These are phyloP conservation scores for Thera obeliscata DNA, from an alignment of 2,888 invertebrate genomes.

Conservation along the genomic window DNA sequence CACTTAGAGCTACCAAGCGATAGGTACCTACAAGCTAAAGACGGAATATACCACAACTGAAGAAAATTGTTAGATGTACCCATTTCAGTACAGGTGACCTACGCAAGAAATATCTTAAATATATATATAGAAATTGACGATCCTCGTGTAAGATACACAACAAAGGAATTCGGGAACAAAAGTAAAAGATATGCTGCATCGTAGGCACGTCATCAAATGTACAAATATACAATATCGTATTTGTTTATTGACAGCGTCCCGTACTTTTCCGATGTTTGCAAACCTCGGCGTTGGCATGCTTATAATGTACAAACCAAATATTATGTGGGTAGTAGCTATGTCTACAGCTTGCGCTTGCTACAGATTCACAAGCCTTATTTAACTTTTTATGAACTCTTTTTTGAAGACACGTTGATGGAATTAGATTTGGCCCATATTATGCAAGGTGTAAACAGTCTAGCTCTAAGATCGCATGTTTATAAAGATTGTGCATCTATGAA, in stretches of 20 bases:
- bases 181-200: constrained; percentile 33
- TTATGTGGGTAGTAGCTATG: constrained; percentile 33
- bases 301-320: constrained; percentile 72
- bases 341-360: constrained; percentile 53
- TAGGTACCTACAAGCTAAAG: too few relatives aligned
- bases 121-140: constrained; percentile 13
- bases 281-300: constrained; percentile 57
- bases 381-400: background rate
- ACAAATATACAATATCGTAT: constrained; percentile 3
- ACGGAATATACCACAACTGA: too few relatives aligned
- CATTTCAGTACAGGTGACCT: too few relatives aligned
- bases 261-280: constrained; percentile 81
- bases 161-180: constrained; percentile 34
- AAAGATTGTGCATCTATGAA: too few relatives aligned
- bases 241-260: constrained; percentile 38
- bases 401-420: too few relatives aligned
- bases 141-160: constrained; percentile 28
- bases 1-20: too few relatives aligned
- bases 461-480: too few relatives aligned
- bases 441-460: too few relatives aligned
- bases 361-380: constrained; percentile 46
- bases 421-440: too few relatives aligned
- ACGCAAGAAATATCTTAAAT: too few relatives aligned
- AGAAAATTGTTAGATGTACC: too few relatives aligned
- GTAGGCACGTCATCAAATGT: constrained; percentile 9